These are phyloP conservation scores for Lophius piscatorius DNA, from an alignment of 2,113 vertebrate species.

Conservation along the genomic window DNA sequence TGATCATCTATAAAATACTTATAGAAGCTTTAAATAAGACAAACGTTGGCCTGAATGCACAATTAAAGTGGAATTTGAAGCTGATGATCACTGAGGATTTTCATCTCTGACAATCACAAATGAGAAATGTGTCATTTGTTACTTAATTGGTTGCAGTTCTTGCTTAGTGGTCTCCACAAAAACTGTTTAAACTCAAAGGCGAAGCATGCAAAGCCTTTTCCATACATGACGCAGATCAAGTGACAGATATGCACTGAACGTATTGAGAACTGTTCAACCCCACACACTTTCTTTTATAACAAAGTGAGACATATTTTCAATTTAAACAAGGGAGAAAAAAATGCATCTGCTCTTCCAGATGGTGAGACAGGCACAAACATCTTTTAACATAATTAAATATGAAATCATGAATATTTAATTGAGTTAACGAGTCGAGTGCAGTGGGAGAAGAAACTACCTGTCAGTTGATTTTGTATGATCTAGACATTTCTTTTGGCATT, in stretches of 20 bases:
- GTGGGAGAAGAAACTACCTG: no score
- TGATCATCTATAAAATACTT: constrained; percentile 9
- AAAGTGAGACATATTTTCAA: neutral
- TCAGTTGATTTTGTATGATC: no score
- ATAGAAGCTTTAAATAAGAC: constrained; percentile 22
- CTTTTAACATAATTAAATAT: neutral
- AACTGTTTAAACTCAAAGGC: constrained; percentile 10
- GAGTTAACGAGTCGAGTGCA: neutral
- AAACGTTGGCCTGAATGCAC: constrained; percentile 4
- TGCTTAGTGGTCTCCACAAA: constrained; percentile 6
- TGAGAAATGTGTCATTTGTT: neutral
- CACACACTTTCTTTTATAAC: no score
- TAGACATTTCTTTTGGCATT: no score
- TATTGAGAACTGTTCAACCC: neutral
- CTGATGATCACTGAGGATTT: constrained; percentile 16
- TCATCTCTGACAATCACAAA: constrained; percentile 36
- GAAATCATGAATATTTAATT: constrained; percentile 13
- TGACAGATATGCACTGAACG: neutral
- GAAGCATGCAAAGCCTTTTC: neutral
- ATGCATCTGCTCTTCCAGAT: constrained; percentile 19
- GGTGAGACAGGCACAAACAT: neutral
- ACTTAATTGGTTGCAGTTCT: constrained; percentile 31
- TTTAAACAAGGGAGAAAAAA: neutral
- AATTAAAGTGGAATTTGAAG: constrained; percentile 36
- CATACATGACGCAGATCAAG: no score